Evolutionary conservation across 2,888 invertebrate genomes (phyloP).

Genomic region (Macropis europaea): DNA sequence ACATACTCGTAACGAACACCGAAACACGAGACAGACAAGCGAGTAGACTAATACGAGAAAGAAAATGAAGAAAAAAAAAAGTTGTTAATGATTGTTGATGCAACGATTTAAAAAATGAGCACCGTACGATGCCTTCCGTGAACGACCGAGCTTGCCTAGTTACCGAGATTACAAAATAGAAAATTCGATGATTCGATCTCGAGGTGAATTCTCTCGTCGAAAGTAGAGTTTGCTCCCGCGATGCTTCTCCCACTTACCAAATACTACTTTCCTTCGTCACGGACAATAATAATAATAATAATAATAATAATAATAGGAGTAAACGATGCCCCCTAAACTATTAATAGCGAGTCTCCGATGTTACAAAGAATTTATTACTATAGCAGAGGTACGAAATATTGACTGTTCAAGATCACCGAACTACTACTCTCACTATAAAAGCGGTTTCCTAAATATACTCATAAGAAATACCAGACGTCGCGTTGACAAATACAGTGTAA

Average conservation of each 20-base stretch:
- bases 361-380: not conserved
- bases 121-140: slow-evolving; percentile 80
- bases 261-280: not conserved
- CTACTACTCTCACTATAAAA: too few species aligned
- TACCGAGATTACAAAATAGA: slow-evolving; percentile 56
- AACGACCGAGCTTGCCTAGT: slow-evolving; percentile 79
- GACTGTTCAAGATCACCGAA: too few species aligned
- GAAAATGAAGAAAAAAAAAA: slow-evolving; percentile 42
- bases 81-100: slow-evolving; percentile 77
- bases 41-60: slow-evolving; percentile 30
- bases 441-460: too few species aligned
- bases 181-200: slow-evolving; percentile 58
- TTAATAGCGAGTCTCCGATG: not conserved
- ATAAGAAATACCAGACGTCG: too few species aligned
- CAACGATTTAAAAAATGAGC: slow-evolving; percentile 76
- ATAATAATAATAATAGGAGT: slow-evolving; percentile 12
- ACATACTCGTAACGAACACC: slow-evolving; percentile 32
- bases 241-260: slow-evolving; percentile 21
- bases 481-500: too few species aligned
- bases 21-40: slow-evolving; percentile 35
- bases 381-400: too few species aligned
- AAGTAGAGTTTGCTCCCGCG: slow-evolving; percentile 52
- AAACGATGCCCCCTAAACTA: slow-evolving; percentile 1
- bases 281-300: slow-evolving; percentile 20
- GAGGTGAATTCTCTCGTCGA: slow-evolving; percentile 61